Percentiles rank a stretch among this genome's conserved stretches.
Conservation (phyloP, 53 echinoderm and acorn worm genomes). For the Echinarachnius parma region DNA sequence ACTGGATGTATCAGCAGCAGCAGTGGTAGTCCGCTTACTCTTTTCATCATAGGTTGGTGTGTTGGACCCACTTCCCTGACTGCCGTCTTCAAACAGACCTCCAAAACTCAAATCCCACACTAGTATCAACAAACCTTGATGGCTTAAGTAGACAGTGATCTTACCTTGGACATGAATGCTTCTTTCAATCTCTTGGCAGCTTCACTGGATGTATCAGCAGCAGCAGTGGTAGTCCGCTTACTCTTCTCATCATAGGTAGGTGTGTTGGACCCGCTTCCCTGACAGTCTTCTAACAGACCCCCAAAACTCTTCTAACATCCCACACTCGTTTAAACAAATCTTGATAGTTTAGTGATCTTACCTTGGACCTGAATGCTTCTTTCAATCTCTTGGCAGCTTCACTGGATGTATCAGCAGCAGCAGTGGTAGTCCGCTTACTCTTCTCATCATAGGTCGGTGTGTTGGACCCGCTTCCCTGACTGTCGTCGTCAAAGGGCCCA, state of each 20-base stretch:
- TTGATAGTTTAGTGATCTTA: too few species aligned
- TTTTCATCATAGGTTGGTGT: constrained; percentile 98
- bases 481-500: constrained; percentile 45
- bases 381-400: constrained; percentile 86
- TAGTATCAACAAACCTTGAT: too few species aligned
- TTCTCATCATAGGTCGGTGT: constrained; percentile 98
- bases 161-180: constrained; percentile 85
- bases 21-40: constrained; percentile 63
- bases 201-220: constrained; percentile 90
- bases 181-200: constrained; percentile 85
- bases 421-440: constrained; percentile 63
- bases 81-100: too few species aligned
- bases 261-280: constrained; percentile 77
- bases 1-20: constrained; percentile 90
- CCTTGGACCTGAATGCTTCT: constrained; percentile 88
- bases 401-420: constrained; percentile 90
- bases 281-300: constrained; percentile 45
- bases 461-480: constrained; percentile 72
- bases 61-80: constrained; percentile 75
- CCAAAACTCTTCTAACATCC: too few species aligned
- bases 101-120: too few species aligned
- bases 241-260: constrained; percentile 94
- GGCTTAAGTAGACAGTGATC: too few species aligned
- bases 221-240: constrained; percentile 69
- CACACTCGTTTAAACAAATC: too few species aligned